These are phyloP conservation scores for Buceros bicornis DNA, from an alignment of 2,797 vertebrate genomes.

Conservation along the genomic window DNA sequence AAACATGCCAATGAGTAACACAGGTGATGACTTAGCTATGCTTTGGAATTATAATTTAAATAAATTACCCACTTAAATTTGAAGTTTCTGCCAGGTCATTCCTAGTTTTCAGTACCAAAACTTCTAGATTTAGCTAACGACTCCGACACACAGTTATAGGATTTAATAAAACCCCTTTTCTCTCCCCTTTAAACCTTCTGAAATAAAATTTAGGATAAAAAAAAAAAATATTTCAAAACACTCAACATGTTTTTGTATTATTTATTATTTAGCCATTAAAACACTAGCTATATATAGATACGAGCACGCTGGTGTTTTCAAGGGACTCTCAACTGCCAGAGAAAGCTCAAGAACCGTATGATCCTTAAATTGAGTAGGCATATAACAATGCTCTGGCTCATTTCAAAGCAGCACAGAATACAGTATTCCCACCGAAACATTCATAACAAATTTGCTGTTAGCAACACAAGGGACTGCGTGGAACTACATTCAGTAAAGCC, in stretches of 20 bases:
- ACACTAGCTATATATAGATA: background rate
- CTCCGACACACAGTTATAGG: background rate
- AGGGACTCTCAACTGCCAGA: background rate
- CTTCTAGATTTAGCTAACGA: background rate
- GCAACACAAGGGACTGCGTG: rapidly evolving
- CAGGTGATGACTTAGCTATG: background rate
- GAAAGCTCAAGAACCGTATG: rapidly evolving
- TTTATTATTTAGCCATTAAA: background rate
- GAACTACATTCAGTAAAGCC: background rate
- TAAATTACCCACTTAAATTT: background rate
- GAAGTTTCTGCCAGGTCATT: background rate
- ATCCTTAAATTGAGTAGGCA: background rate
- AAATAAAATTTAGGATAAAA: background rate
- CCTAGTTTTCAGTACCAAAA: background rate
- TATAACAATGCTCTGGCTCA: background rate
- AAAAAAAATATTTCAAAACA: background rate
- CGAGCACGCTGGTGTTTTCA: background rate
- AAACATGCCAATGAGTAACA: background rate
- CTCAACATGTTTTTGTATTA: background rate
- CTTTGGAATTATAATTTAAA: background rate
- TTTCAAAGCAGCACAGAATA: background rate
- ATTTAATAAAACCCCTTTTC: background rate
- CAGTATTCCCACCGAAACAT: background rate
- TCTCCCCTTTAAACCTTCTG: background rate
- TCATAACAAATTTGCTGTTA: background rate